Base-by-base conservation (phyloP, 2,113 vertebrate species). In the Dicerorhinus sumatrensis region DNA sequence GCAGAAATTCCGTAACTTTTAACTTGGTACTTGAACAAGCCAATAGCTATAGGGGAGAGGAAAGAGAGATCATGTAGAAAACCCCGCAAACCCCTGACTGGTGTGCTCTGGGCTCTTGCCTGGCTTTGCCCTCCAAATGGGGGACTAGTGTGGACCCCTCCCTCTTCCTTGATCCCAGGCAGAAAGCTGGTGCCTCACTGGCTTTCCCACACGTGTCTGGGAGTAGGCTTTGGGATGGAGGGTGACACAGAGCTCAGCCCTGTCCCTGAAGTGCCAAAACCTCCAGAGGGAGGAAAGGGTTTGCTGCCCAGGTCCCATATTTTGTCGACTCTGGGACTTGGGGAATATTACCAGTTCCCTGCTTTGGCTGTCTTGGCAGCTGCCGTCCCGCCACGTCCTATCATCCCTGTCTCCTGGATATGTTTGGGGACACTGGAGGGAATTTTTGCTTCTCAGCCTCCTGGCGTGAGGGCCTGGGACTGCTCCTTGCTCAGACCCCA, bases 1-100 rank as follows among this genome's bases (percentile, higher is more conserved):
- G 39, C 6, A 39, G 29, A 77, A 2, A 67, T 67, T 21, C 2
- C 79, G 56, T 36, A 4, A 8, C 23, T 62, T 39, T 23, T 84
- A 16, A 94, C 0, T 0, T n/a, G 14, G 51, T 95, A 98, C 1
- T 25, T 63, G 94, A 97, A 97, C 29, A 95, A 58, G 31, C 72
- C 91, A 21, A 81, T 93, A 63, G 85, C 96, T 98, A 85, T 18
- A 51, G 81, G n/a, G 21, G n/a, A 92, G 91, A 80, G 39, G 89
- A 86, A 39, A 80, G 48, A 60, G 36, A 88, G 36, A 54, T 14
- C 31, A 51, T 60, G 54, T 63, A 46, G 75, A 65, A 21, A n/a
- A 4, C 8, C 1, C 0, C 2, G 20, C 25, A 17, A 6, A 31
- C 8, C 6, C 0, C 8, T 39, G 33, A 16, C 1, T 48, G 6